Conservation (phyloP, 2,888 invertebrate genomes). For the Ichneumon xanthorius region DNA sequence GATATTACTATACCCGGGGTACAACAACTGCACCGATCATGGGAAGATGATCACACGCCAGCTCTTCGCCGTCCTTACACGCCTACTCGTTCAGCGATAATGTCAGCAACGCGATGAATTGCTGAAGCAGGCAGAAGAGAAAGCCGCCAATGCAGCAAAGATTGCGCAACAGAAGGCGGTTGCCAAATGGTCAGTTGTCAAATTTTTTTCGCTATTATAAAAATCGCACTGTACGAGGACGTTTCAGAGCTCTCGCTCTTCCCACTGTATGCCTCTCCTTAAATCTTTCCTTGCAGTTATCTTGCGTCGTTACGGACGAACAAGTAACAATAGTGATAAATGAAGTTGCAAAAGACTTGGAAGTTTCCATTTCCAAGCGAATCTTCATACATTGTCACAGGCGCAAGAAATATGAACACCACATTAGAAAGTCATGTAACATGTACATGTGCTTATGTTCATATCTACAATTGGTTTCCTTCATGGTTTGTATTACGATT, state of each 20-base stretch:
- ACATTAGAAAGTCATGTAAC: neutral
- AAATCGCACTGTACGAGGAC: neutral
- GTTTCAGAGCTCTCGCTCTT: neutral
- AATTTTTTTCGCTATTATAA: neutral
- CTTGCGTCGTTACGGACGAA: neutral
- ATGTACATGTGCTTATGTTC: too few species aligned
- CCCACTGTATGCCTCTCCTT: too few species aligned
- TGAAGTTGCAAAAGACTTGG: constrained; percentile 8
- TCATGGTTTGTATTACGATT: neutral
- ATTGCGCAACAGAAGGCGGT: neutral
- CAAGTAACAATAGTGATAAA: constrained; percentile 5
- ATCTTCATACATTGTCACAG: constrained; percentile 1
- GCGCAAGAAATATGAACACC: too few species aligned
- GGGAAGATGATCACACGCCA: constrained; percentile 1
- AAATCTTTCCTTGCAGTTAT: too few species aligned
- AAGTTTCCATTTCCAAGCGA: neutral
- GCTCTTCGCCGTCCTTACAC: constrained; percentile 1
- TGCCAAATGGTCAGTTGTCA: constrained; percentile 10
- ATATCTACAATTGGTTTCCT: neutral
- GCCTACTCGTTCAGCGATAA: neutral
- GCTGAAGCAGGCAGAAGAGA: constrained; percentile 7
- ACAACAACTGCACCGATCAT: neutral
- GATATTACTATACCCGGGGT: too few species aligned
- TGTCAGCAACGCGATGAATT: neutral
- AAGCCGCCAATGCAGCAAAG: constrained; percentile 7